phyloP scores from a whole-genome alignment of 2,113 vertebrate genomes.

The Sturnira hondurensis region DNA sequence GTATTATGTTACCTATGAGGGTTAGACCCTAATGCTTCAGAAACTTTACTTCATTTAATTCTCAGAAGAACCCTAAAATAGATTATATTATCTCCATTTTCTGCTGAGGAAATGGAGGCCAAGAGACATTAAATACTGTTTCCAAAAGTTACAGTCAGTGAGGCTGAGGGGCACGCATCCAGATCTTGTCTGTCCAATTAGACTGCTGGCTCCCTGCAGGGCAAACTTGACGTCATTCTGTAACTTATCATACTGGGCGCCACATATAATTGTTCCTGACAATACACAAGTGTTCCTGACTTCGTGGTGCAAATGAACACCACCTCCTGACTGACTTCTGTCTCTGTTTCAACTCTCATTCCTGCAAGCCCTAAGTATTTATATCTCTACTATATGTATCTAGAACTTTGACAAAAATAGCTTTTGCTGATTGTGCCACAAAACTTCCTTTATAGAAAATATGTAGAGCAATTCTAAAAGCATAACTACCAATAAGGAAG shows the following conservation, averaged over 20 bases:
- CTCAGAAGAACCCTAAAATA: background rate
- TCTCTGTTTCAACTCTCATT: background rate
- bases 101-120: background rate
- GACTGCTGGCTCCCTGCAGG: background rate
- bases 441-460: background rate
- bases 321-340: background rate
- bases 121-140: background rate
- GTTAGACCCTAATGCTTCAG: background rate
- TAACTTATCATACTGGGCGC: background rate
- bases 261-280: background rate
- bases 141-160: background rate
- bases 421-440: background rate
- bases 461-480: conserved; percentile 3
- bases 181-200: background rate
- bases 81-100: background rate
- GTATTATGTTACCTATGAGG: background rate
- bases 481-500: background rate
- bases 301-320: background rate
- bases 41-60: background rate
- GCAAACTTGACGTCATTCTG: background rate
- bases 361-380: background rate
- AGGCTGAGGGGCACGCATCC: background rate
- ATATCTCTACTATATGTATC: background rate
- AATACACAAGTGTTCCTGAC: background rate
- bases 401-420: background rate